Percentiles rank a stretch among this genome's conserved stretches.
Evolutionary conservation across 1,140 invertebrate genomes (phyloP).

Genomic region (Acyrthosiphon pisum): DNA sequence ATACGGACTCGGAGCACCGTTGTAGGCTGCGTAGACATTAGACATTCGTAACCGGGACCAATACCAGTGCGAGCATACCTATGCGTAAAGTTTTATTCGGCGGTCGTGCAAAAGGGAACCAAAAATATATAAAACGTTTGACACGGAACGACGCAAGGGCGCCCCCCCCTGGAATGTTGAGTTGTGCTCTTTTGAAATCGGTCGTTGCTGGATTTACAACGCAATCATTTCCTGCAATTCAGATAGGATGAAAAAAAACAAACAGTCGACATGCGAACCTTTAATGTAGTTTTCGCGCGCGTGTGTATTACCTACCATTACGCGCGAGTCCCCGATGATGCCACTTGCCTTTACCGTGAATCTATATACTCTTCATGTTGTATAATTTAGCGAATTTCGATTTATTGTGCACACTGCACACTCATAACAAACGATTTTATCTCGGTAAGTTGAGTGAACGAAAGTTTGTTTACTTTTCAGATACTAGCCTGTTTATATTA

Average conservation of each 20-base stretch:
- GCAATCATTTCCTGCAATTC: background rate
- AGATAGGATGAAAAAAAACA: background rate
- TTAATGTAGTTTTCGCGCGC: background rate
- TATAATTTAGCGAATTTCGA: background rate
- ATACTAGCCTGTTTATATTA: background rate
- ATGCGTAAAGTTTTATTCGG: background rate
- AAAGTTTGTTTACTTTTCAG: slow-evolving; percentile 1
- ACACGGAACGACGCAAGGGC: too few species aligned
- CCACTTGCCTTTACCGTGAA: background rate
- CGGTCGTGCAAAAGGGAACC: background rate
- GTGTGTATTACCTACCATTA: background rate
- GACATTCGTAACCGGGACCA: too few species aligned
- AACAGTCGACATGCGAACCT: background rate
- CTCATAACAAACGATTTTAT: background rate
- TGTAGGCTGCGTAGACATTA: too few species aligned
- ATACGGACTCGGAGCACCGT: background rate
- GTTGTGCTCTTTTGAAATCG: background rate
- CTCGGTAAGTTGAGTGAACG: background rate
- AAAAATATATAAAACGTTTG: background rate
- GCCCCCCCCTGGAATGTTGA: too few species aligned
- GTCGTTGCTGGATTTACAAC: background rate
- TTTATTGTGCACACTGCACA: slow-evolving; percentile 1
- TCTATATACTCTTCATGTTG: background rate
- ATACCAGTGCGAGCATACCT: background rate
- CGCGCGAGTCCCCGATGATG: background rate